Base-by-base conservation (phyloP, 2,888 invertebrate species). In the Endomychus coccineus region DNA sequence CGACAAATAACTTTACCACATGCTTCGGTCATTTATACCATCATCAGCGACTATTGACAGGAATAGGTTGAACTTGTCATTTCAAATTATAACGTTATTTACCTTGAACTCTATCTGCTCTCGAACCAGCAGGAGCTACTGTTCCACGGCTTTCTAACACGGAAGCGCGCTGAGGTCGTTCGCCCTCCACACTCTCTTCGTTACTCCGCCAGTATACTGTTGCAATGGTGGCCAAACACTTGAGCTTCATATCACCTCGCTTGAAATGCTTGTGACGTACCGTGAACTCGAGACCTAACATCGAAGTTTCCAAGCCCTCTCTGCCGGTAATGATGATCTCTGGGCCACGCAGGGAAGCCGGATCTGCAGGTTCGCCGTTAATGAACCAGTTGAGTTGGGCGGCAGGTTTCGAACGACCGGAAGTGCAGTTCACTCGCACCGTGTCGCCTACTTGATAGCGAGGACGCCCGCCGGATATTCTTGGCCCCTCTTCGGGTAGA, bases 221-320 rank as follows among this genome's bases (percentile, higher is more conserved):
- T 37, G 83, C 85, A 65, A 89, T 88, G 53, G 83, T 87, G 41
- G 89, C 88, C 61, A 87, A 74, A 70, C 89, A 90, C 74, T 87
- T 89, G 56, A 89, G 73, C 68, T 88, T 89, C 71, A 90, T 75
- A 68, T 87, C 86, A 59, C 87, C 86, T 55, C 77, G 75, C 62
- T 78, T 78, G 71, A 89, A 88, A 70, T 89, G 86, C 65, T 82
- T 80, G 51, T 74, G 75, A 55, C 79, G 78, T 51, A 86, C 86
- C 61, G 78, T 77, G 66, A 89, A 89, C 67, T 87, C 83, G 45
- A 89, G 74, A 16, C 80, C 83, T 28, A 86, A 67, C 38, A 79
- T 78, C 13, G 85, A 80, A 42, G 83, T 82, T 64, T 87, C 83
- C 42, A 89, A 70, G n/a, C 81, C 77, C 55, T 77, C 77, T 15